Percentiles rank a stretch among this genome's conserved stretches.
These are phyloP conservation scores for Sitta carolinensis DNA, from an alignment of 2,797 vertebrate species.

Conservation along the genomic window DNA sequence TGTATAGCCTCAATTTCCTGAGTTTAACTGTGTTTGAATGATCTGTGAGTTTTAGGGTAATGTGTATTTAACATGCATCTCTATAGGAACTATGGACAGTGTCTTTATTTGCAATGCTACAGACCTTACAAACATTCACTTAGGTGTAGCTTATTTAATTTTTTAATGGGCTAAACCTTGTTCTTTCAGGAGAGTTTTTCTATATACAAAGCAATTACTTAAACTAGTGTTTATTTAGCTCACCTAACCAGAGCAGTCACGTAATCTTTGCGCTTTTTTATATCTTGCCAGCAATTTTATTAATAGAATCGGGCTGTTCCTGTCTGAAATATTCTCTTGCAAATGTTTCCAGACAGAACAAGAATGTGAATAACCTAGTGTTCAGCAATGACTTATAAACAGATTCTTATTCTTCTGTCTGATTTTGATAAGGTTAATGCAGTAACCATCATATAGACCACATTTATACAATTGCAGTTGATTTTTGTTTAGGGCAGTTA, in stretches of 20 bases:
- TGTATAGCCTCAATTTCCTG: not conserved
- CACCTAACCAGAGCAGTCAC: not conserved
- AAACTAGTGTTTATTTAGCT: constrained; percentile 21
- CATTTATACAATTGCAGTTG: not conserved
- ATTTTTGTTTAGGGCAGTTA: not conserved
- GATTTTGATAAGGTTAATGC: constrained; percentile 6
- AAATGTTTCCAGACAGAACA: constrained; percentile 41
- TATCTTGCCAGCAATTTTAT: constrained; percentile 54
- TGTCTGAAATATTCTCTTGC: constrained; percentile 47
- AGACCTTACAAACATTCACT: not conserved
- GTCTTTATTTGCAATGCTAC: not conserved
- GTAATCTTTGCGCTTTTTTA: constrained; percentile 52
- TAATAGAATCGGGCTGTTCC: constrained; percentile 23
- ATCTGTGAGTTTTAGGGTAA: not conserved
- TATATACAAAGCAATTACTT: constrained; percentile 43
- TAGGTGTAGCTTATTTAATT: constrained; percentile 20
- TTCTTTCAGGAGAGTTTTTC: constrained; percentile 35
- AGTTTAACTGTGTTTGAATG: constrained; percentile 19
- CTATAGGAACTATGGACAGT: not conserved
- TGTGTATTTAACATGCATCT: not conserved
- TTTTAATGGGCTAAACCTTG: constrained; percentile 4
- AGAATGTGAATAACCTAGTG: constrained; percentile 35
- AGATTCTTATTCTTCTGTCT: not conserved
- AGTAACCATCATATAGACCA: not conserved
- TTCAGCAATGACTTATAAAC: not conserved